Base-by-base conservation (phyloP, 2,797 vertebrate species). In the Tolypeutes matacus region DNA sequence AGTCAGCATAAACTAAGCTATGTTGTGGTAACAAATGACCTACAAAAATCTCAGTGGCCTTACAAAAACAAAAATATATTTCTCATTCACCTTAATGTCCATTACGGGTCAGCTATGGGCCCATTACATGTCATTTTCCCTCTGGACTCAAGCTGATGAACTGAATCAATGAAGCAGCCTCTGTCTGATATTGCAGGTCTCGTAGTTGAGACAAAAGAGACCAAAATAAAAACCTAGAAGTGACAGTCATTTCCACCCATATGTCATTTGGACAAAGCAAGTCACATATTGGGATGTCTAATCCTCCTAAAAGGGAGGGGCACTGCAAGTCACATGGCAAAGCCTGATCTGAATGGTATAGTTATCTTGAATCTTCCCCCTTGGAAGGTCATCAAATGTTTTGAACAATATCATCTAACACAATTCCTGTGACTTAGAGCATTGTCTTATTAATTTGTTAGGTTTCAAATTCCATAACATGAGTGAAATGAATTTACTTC, bases 331-430 rank as follows among this genome's bases (percentile, higher is more conserved):
- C 64, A 88, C 42, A 5, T 34, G 60, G 70, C 39, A 78, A 80
- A 92, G 62, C 58, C 23, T 65, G 36, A 93, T 60, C 53, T 23
- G 39, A 86, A 27, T 29, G 29, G 15, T 86, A 36, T 49, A 36
- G 60, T 58, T 21, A 88, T 87, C 62, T 82, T 21, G 60, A 89
- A 85, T 56, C 82, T 21, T 67, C 18, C 83, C 58, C 73, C 80
- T 60, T 42, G 69, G 81, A 93, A 3, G 46, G 36, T 64, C 78
- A 89, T 56, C 80, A 89, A 89, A 62, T 70, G 82, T 36, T 94
- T 94, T 91, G 86, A 91, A 76, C n/a, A 80, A 91, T 64, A 83
- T 69, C 78, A 69, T 76, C 58, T 84, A 80, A 76, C 39, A 76
- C 31, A 80, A 14, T 39, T 76, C 46, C 80, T 86, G 60, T 53